These are phyloP conservation scores for Drosophila bifasciata DNA, from an alignment of 1,140 invertebrate species.

Conservation along the genomic window DNA sequence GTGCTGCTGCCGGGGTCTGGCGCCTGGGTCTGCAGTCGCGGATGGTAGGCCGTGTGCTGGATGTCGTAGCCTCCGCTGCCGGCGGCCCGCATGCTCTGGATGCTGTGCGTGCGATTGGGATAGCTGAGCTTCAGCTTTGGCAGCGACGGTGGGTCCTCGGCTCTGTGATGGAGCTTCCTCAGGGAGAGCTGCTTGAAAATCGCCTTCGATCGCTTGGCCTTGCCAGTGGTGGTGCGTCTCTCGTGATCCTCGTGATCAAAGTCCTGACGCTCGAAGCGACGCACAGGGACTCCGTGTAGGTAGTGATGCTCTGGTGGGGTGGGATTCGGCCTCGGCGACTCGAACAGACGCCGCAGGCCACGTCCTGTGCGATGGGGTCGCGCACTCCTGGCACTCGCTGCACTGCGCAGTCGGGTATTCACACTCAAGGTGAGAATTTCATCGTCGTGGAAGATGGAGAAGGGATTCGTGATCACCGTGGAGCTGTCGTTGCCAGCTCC, in stretches of 20 bases:
- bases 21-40: constrained; percentile 29
- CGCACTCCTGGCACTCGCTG: constrained; percentile 34
- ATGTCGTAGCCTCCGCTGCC: constrained; percentile 65
- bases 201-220: constrained; percentile 43
- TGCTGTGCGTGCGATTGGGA: constrained; percentile 79
- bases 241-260: constrained; percentile 46
- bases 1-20: constrained; percentile 20
- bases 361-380: constrained; percentile 39
- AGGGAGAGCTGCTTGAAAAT: constrained; percentile 77
- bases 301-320: constrained; percentile 51
- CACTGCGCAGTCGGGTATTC: constrained; percentile 61
- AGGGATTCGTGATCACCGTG: constrained; percentile 81
- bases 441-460: constrained; percentile 82
- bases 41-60: constrained; percentile 60
- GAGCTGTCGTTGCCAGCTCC: constrained; percentile 58
- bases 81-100: constrained; percentile 67
- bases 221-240: constrained; percentile 13
- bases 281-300: constrained; percentile 64
- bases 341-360: constrained; percentile 63
- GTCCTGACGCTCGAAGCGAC: constrained; percentile 78
- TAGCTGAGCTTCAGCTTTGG: constrained; percentile 80
- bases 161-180: constrained; percentile 54
- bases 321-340: constrained; percentile 34
- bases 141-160: constrained; percentile 56
- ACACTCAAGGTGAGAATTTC: constrained; percentile 71